Conservation (phyloP, 2,113 vertebrate species). For the Neomonachus schauinslandi region DNA sequence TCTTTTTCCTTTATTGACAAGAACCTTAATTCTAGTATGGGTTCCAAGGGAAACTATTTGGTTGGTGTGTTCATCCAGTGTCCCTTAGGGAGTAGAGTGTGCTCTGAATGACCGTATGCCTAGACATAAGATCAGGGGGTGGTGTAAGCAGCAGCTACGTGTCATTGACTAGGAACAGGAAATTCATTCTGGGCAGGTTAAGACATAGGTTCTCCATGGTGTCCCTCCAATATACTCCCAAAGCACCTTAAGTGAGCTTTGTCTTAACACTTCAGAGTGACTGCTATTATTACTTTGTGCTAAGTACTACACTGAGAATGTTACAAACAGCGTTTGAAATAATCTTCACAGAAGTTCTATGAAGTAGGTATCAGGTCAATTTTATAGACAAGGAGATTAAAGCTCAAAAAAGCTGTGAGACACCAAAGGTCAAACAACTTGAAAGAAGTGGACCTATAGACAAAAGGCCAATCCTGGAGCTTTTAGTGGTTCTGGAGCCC, state of each 20-base stretch:
- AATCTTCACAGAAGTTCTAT: background rate
- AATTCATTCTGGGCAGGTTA: background rate
- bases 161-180: background rate
- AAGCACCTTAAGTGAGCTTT: background rate
- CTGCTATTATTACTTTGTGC: background rate
- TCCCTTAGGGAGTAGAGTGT: background rate
- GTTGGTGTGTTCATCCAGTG: background rate
- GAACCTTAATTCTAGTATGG: background rate
- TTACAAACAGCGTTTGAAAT: background rate
- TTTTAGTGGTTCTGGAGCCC: background rate
- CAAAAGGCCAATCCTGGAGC: background rate
- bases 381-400: background rate
- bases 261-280: background rate
- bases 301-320: background rate
- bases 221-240: background rate
- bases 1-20: background rate
- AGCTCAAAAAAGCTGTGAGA: background rate
- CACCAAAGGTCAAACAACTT: background rate
- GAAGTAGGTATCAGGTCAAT: background rate
- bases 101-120: background rate
- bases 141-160: accelerated
- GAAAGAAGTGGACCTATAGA: background rate
- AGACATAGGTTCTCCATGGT: background rate
- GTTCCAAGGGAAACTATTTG: background rate
- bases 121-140: background rate